Conservation (phyloP, 2,888 invertebrate species). For the Nebria brevicollis region DNA sequence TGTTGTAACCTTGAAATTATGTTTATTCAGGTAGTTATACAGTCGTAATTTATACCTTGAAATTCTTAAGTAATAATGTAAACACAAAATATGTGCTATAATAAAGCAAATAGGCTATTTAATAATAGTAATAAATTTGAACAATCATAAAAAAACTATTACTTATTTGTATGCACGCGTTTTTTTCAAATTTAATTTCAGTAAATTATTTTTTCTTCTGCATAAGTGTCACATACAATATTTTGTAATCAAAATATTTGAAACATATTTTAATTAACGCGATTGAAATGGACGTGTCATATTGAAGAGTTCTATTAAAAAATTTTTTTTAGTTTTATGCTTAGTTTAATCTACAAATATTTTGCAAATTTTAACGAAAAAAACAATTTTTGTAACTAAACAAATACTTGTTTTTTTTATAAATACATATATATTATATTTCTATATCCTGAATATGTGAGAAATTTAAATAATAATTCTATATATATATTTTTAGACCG, state of each 20-base stretch:
- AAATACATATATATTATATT: too few relatives aligned
- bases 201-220: neutral
- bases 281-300: too few relatives aligned
- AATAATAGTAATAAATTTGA: slow-evolving; percentile 1
- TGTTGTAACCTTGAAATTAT: neutral
- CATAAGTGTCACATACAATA: neutral
- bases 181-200: neutral
- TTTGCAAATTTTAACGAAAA: too few relatives aligned
- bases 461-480: too few relatives aligned
- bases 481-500: too few relatives aligned
- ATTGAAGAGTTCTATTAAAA: too few relatives aligned
- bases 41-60: slow-evolving; percentile 1
- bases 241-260: neutral
- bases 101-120: slow-evolving; percentile 1
- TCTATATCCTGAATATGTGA: too few relatives aligned
- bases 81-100: neutral
- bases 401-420: too few relatives aligned
- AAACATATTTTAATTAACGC: too few relatives aligned
- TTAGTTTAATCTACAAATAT: too few relatives aligned
- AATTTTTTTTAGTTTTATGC: too few relatives aligned
- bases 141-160: neutral
- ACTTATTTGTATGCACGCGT: neutral
- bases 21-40: slow-evolving; percentile 1
- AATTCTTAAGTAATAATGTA: slow-evolving; percentile 1
- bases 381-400: too few relatives aligned